These are phyloP conservation scores for Equus przewalskii DNA, from an alignment of 2,113 vertebrate species.

Conservation along the genomic window DNA sequence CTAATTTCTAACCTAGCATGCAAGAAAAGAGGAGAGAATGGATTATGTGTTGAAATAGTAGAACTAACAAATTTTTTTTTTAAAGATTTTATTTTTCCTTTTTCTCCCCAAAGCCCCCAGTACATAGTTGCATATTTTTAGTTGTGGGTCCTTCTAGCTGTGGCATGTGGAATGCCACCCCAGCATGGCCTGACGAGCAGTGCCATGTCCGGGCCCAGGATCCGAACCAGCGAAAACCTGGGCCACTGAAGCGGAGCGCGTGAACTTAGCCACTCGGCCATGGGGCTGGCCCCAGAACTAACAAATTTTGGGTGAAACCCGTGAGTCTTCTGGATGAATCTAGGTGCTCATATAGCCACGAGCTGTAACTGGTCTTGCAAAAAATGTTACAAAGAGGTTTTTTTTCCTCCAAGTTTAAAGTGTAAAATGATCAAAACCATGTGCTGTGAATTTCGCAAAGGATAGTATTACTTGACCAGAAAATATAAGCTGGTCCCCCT, in stretches of 20 bases:
- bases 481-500: slow-evolving; percentile 7
- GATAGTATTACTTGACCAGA: not conserved
- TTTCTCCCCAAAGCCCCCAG: too few relatives aligned
- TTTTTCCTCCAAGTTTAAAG: not conserved
- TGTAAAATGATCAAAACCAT: slow-evolving; percentile 35
- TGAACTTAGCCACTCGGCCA: too few relatives aligned
- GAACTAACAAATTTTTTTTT: not conserved
- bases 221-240: too few relatives aligned
- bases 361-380: not conserved
- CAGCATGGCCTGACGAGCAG: too few relatives aligned
- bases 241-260: too few relatives aligned
- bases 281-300: not conserved
- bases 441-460: slow-evolving; percentile 34
- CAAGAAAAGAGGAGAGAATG: not conserved
- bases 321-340: not conserved
- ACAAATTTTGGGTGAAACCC: not conserved
- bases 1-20: not conserved
- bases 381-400: not conserved
- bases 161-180: too few relatives aligned
- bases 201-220: too few relatives aligned
- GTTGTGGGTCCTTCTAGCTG: too few relatives aligned
- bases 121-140: too few relatives aligned
- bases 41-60: not conserved
- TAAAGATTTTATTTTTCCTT: too few relatives aligned
- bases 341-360: fast-evolving